Evolutionary conservation across 1,140 invertebrate species (phyloP).

Genomic region (Caenorhabditis briggsae): DNA sequence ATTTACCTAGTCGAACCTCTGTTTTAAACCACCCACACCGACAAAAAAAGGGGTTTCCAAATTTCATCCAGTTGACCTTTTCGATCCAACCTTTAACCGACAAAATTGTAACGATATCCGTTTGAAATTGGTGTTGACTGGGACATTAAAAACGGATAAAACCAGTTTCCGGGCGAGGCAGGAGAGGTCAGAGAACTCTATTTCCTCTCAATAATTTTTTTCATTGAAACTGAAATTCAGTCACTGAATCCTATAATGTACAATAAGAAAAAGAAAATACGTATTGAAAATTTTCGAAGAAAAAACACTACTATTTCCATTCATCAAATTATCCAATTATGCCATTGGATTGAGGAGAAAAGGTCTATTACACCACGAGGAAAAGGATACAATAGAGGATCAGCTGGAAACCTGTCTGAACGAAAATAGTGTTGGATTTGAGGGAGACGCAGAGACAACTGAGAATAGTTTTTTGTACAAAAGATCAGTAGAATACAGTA

Average conservation of each 20-base stretch:
- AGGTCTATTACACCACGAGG: neutral
- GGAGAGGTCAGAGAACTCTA: conserved; percentile 11
- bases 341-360: neutral
- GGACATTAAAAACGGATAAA: conserved; percentile 34
- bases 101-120: conserved; percentile 15
- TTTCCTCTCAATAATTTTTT: neutral
- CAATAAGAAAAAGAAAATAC: neutral
- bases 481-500: neutral
- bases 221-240: neutral
- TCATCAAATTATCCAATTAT: conserved; percentile 40
- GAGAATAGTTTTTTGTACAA: neutral
- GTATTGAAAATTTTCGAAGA: neutral
- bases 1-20: too few species aligned
- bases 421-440: neutral
- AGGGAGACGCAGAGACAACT: neutral
- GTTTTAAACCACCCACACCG: too few species aligned
- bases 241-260: neutral
- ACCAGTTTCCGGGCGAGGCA: conserved; percentile 7
- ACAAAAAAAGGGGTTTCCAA: neutral
- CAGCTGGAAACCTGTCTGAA: neutral
- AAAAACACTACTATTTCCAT: neutral
- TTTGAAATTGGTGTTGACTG: conserved; percentile 17
- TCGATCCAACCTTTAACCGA: conserved; percentile 33
- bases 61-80: neutral
- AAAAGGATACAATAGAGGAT: neutral